Base-by-base conservation (phyloP, 30 jellyfish, hydroid and myxozoan genomes). In the Cassiopea xamachana region DNA sequence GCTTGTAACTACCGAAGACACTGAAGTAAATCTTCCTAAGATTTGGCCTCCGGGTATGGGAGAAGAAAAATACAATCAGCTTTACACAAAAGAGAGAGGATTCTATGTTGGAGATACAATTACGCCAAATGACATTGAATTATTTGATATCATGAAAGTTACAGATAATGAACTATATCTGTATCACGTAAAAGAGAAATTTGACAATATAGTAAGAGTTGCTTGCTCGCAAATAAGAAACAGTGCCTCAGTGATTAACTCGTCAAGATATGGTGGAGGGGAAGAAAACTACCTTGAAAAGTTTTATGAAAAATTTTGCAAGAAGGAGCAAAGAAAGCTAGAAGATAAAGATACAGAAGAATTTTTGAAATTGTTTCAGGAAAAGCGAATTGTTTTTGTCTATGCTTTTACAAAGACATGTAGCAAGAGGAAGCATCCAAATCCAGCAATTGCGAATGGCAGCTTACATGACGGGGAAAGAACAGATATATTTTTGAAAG, bases 71-170 rank as follows among this genome's bases (percentile, higher is more conserved):
- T 73, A 73, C 61, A 73, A 73, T 15, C 18, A 6, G 18, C 81
- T 39, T 7, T 73, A 73, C 61, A 1, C 46, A 7, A 48, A 50
- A 51, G 10, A 47, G 1, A 10, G 1, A 1, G 60, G 17, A 3
- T 50, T 12, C n/a, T 78, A 78, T 58, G 87, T 78, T 50, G 87
- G 87, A 18, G 87, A 78, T 43, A 50, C 75, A 27, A 78, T 78
- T 15, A 10, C 1, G 0, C 75, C 77, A 1, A 1, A 13, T 15
- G n/a, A 50, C 18, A 50, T 50, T 2, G 87, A 78, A 58, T 7
- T 78, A 0, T 78, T 55, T 51, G 87, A 78, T 39, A 78, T 78
- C 77, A 78, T 78, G 87, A 51, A 78, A 14, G 75, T 78, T 7
- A 1, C 2, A 0, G 48, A 50, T 12, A 7, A 78, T 2, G 12